phyloP scores from a whole-genome alignment of 2,113 vertebrate genomes.

The Hydrochoerus hydrochaeris region DNA sequence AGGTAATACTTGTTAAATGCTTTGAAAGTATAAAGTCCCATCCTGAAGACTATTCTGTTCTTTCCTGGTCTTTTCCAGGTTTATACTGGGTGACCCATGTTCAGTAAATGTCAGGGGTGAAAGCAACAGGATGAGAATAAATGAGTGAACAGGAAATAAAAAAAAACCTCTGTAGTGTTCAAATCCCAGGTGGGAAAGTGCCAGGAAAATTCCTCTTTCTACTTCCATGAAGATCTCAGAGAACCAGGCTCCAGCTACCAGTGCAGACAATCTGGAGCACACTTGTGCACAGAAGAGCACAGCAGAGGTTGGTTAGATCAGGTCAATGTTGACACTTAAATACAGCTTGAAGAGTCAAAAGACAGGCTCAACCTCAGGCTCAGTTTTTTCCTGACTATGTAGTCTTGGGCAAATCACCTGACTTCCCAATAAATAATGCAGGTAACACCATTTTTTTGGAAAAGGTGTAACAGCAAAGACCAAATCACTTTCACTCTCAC shows the following conservation, averaged over 20 bases:
- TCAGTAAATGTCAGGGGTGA: not conserved
- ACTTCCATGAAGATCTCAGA: not conserved
- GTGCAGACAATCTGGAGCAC: not conserved
- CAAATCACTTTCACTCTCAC: not conserved
- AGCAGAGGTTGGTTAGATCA: not conserved
- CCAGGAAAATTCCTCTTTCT: not conserved
- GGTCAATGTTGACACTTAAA: not conserved
- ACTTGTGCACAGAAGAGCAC: not conserved
- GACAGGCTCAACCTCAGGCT: not conserved
- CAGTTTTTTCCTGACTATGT: not conserved
- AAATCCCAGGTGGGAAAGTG: not conserved
- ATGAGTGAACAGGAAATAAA: not conserved
- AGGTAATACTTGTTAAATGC: not conserved
- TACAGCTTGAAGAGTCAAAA: not conserved
- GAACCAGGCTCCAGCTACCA: not conserved
- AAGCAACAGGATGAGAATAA: not conserved
- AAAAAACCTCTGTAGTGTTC: not conserved
- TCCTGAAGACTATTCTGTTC: not conserved
- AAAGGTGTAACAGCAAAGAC: not conserved
- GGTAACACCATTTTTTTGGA: not conserved
- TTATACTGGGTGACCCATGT: not conserved
- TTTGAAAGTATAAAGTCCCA: not conserved
- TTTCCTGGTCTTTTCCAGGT: not conserved
- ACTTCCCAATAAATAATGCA: not conserved
- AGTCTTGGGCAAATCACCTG: not conserved